Conservation (phyloP, 2,113 vertebrate genomes). For the Semnopithecus entellus region DNA sequence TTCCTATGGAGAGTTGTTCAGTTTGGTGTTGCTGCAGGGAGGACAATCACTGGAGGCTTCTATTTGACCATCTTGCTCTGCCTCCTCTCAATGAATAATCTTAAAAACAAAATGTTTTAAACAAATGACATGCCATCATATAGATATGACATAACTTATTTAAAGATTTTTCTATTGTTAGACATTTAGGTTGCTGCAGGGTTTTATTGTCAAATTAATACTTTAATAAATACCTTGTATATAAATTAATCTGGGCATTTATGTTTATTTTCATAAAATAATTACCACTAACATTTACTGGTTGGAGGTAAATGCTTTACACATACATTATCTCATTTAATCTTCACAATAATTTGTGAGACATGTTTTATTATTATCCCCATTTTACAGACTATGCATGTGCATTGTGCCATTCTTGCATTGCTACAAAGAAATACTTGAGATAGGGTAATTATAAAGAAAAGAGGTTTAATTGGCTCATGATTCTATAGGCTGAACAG, state of each 20-base stretch:
- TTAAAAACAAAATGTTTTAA: neutral
- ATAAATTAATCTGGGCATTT: neutral
- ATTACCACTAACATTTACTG: neutral
- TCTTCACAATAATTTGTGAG: neutral
- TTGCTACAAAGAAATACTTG: no score
- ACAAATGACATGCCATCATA: neutral
- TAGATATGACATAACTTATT: neutral
- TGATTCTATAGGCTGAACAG: no score
- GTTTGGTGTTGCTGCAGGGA: no score
- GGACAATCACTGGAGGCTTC: no score
- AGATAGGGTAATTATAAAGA: no score
- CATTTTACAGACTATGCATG: neutral
- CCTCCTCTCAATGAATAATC: neutral
- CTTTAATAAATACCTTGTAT: neutral
- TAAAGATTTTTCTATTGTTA: neutral
- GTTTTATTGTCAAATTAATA: conserved; percentile 4
- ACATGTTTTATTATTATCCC: neutral
- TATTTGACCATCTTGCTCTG: no score
- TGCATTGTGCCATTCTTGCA: no score
- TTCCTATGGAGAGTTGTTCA: no score
- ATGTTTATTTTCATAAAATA: neutral
- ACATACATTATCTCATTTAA: neutral
- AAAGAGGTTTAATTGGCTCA: no score
- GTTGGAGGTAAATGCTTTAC: neutral
- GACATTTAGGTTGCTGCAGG: neutral